Evolutionary conservation across 2,888 invertebrate genomes (phyloP).

Genomic region (Caenorhabditis becei): DNA sequence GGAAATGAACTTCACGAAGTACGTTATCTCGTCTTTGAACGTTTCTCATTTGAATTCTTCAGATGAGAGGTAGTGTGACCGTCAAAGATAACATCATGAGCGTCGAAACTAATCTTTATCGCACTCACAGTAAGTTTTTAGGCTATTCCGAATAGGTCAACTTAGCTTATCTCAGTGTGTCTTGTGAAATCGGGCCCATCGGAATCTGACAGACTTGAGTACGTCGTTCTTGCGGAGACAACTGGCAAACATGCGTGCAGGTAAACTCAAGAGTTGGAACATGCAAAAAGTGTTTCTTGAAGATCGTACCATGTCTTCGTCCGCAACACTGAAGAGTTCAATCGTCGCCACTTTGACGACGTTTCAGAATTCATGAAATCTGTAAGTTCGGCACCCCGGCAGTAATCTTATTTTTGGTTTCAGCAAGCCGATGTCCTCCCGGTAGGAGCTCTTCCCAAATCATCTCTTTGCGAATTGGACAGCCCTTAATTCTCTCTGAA

Average conservation of each 20-base stretch:
- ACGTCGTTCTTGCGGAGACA: conserved; percentile 76
- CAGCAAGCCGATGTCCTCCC: conserved; percentile 64
- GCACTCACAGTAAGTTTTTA: conserved; percentile 65
- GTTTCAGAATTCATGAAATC: conserved; percentile 76
- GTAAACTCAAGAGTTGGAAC: conserved; percentile 15
- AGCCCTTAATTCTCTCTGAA: conserved; percentile 40
- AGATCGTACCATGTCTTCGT: conserved; percentile 75
- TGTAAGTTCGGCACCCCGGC: no score
- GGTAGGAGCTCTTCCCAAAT: conserved; percentile 70
- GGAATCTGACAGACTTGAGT: conserved; percentile 73
- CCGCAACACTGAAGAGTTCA: conserved; percentile 75
- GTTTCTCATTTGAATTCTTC: conserved; percentile 25
- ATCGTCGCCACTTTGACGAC: conserved; percentile 75
- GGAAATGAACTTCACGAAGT: conserved; percentile 76
- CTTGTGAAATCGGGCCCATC: conserved; percentile 75
- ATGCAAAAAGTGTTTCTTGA: conserved; percentile 11
- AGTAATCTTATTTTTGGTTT: conserved; percentile 37
- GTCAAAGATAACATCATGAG: conserved; percentile 63
- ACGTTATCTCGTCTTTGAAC: background rate
- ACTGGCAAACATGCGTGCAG: conserved; percentile 71
- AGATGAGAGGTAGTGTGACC: conserved; percentile 73
- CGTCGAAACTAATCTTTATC: conserved; percentile 69
- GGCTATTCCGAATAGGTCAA: background rate
- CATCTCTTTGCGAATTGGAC: conserved; percentile 68
- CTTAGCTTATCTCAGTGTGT: conserved; percentile 66